A percentile compares a stretch with the other conserved stretches of the same genome.
These are phyloP conservation scores for Polypedilum vanderplanki DNA, from an alignment of 1,140 invertebrate species.

Conservation along the genomic window DNA sequence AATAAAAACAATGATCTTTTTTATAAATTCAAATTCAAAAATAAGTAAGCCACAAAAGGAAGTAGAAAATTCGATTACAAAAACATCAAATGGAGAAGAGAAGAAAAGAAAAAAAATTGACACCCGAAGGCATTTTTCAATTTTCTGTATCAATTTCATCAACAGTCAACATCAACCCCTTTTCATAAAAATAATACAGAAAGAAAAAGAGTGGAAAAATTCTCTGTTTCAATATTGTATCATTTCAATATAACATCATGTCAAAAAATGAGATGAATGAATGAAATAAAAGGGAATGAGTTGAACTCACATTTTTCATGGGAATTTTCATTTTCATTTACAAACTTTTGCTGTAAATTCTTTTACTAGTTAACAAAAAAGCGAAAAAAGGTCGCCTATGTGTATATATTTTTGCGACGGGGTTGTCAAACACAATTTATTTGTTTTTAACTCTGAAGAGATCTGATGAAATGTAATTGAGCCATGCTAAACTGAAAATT, in stretches of 20 bases:
- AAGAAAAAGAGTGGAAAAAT: not conserved
- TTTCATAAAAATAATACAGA: not conserved
- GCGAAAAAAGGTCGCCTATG: not conserved
- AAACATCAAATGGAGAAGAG: not conserved
- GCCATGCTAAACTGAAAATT: not conserved
- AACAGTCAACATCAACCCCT: not conserved
- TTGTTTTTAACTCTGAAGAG: not conserved
- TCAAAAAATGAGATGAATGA: not conserved
- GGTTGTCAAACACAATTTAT: constrained; percentile 14
- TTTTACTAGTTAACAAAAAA: not conserved
- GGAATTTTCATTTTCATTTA: constrained; percentile 16
- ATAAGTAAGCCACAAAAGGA: not conserved
- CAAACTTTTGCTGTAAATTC: constrained; percentile 1
- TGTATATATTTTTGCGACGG: constrained; percentile 1
- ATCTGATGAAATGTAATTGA: constrained; percentile 3
- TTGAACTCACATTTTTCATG: not conserved
- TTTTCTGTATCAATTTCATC: constrained; percentile 21
- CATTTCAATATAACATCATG: constrained; percentile 7
- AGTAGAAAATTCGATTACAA: constrained; percentile 13
- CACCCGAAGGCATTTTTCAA: constrained; percentile 25
- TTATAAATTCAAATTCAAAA: constrained; percentile 1
- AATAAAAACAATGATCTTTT: not conserved
- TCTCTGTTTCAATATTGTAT: constrained; percentile 8
- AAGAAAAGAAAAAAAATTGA: not conserved
- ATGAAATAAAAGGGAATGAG: not conserved